phyloP scores from a whole-genome alignment of 2,888 invertebrate species.

The Hyppa rectilinea region DNA sequence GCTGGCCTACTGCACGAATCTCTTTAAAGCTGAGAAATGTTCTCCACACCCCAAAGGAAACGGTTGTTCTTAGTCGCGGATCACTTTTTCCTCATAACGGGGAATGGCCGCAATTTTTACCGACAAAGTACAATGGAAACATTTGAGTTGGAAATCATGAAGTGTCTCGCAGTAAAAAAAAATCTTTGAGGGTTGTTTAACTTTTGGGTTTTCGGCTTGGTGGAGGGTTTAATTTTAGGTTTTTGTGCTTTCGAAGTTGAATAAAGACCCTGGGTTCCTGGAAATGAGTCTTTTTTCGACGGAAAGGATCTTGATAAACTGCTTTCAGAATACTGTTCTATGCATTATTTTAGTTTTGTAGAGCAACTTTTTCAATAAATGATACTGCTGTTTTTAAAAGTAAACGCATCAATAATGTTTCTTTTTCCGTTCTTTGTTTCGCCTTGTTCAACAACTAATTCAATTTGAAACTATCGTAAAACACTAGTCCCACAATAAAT shows the following conservation, averaged over 20 bases:
- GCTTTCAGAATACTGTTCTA: not conserved
- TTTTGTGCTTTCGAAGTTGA: slow-evolving; percentile 7
- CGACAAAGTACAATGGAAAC: slow-evolving; percentile 60
- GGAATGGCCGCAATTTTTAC: slow-evolving; percentile 74
- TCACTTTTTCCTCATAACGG: slow-evolving; percentile 79
- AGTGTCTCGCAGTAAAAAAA: slow-evolving; percentile 38
- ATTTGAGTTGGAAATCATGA: slow-evolving; percentile 61
- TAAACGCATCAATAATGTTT: slow-evolving; percentile 31
- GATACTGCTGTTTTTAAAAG: not conserved
- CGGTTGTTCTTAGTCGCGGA: slow-evolving; percentile 70
- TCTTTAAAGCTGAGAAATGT: slow-evolving; percentile 58
- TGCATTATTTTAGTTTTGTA: not conserved
- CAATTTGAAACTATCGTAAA: slow-evolving; percentile 46
- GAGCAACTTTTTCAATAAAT: not conserved
- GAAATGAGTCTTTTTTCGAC: not conserved
- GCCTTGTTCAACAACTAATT: slow-evolving; percentile 28
- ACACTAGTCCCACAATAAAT: slow-evolving; percentile 40
- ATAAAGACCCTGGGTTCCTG: not conserved
- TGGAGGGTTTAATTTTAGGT: slow-evolving; percentile 1
- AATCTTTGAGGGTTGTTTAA: slow-evolving; percentile 10
- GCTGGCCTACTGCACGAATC: slow-evolving; percentile 17
- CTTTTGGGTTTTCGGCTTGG: slow-evolving; percentile 6
- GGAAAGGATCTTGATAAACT: not conserved
- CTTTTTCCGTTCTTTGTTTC: slow-evolving; percentile 1
- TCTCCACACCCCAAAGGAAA: slow-evolving; percentile 59